Evolutionary conservation across 2,888 invertebrate genomes (phyloP).

Genomic region (Entomobrya proxima): DNA sequence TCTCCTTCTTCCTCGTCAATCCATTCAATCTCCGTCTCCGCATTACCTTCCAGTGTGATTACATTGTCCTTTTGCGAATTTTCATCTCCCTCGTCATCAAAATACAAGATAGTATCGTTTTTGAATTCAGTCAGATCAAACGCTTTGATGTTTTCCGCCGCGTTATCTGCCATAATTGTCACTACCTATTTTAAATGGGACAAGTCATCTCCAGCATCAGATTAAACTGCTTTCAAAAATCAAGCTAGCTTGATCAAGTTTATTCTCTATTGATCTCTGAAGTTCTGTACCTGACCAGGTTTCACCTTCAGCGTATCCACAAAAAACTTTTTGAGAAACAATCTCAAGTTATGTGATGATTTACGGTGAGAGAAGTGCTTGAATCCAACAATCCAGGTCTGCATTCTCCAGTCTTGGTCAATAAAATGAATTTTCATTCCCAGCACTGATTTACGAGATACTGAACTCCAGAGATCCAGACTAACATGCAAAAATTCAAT

Average conservation of each 20-base stretch:
- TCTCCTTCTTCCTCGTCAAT: neutral
- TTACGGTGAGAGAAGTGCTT: slow-evolving; percentile 30
- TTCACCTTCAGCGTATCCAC: neutral
- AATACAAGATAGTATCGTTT: neutral
- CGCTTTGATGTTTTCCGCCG: slow-evolving; percentile 39
- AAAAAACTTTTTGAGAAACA: neutral
- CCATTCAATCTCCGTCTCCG: neutral
- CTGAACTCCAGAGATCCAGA: slow-evolving; percentile 31
- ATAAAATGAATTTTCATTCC: slow-evolving; percentile 39
- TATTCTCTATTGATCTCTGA: neutral
- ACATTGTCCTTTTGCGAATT: neutral
- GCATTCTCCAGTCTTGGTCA: neutral
- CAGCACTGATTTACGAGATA: neutral
- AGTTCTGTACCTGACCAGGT: slow-evolving; percentile 7
- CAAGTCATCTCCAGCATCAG: neutral
- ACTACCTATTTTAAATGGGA: neutral
- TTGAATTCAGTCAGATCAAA: slow-evolving; percentile 20
- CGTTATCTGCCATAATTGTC: slow-evolving; percentile 45
- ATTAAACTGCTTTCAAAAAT: neutral
- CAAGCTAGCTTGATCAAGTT: slow-evolving; percentile 30
- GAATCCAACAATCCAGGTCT: neutral
- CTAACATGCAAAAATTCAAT: neutral
- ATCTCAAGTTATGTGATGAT: neutral
- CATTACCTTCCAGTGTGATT: neutral
- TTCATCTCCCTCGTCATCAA: slow-evolving; percentile 2